phyloP scores from a whole-genome alignment of 2,113 vertebrate species.

The Crotalus tigris region DNA sequence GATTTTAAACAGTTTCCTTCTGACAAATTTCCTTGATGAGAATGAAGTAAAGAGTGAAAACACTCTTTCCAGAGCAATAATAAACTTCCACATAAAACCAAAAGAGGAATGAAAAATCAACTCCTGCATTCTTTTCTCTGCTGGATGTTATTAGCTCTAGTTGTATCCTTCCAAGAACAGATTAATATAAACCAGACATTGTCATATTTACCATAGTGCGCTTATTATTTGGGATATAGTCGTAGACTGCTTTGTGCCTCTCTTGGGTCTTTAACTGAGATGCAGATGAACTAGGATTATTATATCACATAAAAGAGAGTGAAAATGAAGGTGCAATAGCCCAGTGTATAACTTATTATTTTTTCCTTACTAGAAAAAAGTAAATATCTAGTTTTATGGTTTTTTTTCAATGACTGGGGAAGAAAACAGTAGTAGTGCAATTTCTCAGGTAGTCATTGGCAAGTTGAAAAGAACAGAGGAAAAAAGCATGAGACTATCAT shows the following conservation, averaged over 20 bases:
- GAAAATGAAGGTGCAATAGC: not conserved
- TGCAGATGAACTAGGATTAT: not conserved
- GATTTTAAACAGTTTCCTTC: conserved; percentile 1
- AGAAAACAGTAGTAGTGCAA: not conserved
- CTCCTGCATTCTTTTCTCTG: conserved; percentile 10
- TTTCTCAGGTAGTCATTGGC: not conserved
- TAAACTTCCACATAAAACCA: conserved; percentile 5
- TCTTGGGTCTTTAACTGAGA: not conserved
- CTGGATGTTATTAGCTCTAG: conserved; percentile 18
- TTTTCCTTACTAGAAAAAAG: not conserved
- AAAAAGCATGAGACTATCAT: not conserved
- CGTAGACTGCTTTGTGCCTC: not conserved
- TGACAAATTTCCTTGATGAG: not conserved
- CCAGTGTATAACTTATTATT: not conserved
- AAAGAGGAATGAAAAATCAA: conserved; percentile 18
- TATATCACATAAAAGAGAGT: not conserved
- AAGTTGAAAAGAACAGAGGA: not conserved
- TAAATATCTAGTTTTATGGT: not conserved
- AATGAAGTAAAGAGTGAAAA: not conserved
- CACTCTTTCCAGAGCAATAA: not conserved
- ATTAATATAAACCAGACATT: not conserved
- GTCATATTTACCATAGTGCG: too few species aligned
- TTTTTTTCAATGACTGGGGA: not conserved
- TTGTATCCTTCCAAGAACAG: conserved; percentile 10
- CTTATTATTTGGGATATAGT: not conserved